Percentiles rank a stretch among this genome's conserved stretches.
Conservation (phyloP, 2,113 vertebrate genomes). For the Ciconia boyciana region DNA sequence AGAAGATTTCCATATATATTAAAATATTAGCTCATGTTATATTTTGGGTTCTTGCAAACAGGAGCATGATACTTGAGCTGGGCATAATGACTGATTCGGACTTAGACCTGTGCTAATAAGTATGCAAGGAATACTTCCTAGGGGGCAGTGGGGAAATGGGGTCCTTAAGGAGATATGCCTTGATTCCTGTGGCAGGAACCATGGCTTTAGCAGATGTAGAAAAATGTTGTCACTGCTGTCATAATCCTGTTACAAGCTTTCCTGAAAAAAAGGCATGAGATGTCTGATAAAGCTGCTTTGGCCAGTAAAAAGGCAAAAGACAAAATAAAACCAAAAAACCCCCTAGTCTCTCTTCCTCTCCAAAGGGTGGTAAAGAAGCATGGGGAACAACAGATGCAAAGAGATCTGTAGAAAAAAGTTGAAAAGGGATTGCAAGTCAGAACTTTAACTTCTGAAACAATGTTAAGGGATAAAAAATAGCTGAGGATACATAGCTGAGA, state of each 20-base stretch:
- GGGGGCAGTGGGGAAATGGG: neutral
- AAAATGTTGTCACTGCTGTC: neutral
- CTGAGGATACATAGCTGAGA: neutral
- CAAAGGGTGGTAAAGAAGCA: neutral
- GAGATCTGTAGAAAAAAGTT: neutral
- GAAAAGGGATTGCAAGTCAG: neutral
- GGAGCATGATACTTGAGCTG: neutral
- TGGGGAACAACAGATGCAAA: neutral
- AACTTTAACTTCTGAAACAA: neutral
- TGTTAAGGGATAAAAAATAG: neutral
- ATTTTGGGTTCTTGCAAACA: neutral
- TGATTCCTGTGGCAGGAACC: neutral
- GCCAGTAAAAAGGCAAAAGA: neutral
- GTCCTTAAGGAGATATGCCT: neutral
- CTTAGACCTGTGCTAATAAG: neutral
- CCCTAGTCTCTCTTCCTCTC: neutral
- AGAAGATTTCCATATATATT: neutral
- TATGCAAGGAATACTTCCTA: neutral
- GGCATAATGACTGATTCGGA: neutral
- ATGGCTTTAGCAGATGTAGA: neutral
- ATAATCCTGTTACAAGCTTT: neutral
- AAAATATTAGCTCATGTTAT: neutral
- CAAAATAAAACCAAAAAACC: neutral
- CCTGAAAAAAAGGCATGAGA: neutral
- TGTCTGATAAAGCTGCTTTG: neutral